Base-by-base conservation (phyloP, 30 jellyfish, hydroid and myxozoan genomes). In the Morbakka virulenta region DNA sequence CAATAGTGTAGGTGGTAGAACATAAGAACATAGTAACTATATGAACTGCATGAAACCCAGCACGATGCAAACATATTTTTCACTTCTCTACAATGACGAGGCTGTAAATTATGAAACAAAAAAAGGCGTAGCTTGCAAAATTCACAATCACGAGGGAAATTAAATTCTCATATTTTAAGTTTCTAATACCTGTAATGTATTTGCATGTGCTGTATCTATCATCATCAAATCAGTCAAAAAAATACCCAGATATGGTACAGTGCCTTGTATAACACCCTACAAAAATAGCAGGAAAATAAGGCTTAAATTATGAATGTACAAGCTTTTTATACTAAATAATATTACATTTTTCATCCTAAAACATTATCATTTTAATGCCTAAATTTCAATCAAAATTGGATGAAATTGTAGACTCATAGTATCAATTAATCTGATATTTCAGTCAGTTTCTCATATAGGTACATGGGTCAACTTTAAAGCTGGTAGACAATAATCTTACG, bases 181-280 rank as follows among this genome's bases (percentile, higher is more conserved):
- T 4, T 2, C 35, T 29, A 1, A 17, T 73, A 90, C 97, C 96
- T 83, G 84, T 32, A 90, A 70, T 53, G 52, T 83, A 61, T 90
- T 84, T 41, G 96, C 94, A 50, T 36, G 48, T 27, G 96, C 96
- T 0, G 97, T 27, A 67, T 90, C 97, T 14, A 90, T 83, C 97
- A 90, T 90, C 68, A 84, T 90, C 64, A 90, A 51, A 49, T 90
- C 97, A 14, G 96, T 90, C 9, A 90, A 74, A 73, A 90, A 90
- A 26, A 96, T 90, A 32, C 97, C 97, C 28, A 90, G 83, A 47
- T 90, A 90, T 1, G 97, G 97, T 23, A 90, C 96, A 23, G 97
- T 90, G 25, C 97, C 97, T 74, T 90, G 97, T 31, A 92, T 84
- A 20, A 84, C 87, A 2, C 97, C 97, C 97, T 90, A 48, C 26